Percentiles rank a stretch among this genome's conserved stretches.
Evolutionary conservation across 2,113 vertebrate species (phyloP).

Genomic region (Rhinolophus sinicus): DNA sequence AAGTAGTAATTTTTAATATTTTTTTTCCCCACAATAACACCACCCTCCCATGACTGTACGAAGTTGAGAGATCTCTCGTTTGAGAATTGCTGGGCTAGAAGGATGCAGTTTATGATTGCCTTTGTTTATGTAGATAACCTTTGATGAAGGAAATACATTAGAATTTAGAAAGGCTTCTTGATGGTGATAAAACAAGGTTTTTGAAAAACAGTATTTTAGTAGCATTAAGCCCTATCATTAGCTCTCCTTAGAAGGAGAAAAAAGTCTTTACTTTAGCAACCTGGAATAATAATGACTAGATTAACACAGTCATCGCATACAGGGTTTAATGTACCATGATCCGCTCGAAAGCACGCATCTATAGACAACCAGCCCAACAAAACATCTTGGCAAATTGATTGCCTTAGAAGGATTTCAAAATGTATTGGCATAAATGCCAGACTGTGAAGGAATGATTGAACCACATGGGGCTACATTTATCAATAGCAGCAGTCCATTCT

Average conservation of each 20-base stretch:
- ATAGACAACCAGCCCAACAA: not conserved
- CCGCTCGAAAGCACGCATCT: not conserved
- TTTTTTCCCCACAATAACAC: not conserved
- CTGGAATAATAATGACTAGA: not conserved
- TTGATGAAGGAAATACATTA: conserved; percentile 5
- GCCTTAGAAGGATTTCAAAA: conserved; percentile 43
- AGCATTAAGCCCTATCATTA: not conserved
- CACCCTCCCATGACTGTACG: not conserved
- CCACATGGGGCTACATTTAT: conserved; percentile 59
- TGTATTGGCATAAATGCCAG: conserved; percentile 63
- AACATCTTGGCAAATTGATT: conserved; percentile 30
- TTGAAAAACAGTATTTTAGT: not conserved
- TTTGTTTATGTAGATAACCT: not conserved
- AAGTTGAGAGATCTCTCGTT: not conserved
- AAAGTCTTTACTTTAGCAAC: not conserved
- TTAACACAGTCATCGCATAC: not conserved
- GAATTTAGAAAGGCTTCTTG: not conserved
- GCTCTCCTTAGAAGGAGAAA: not conserved
- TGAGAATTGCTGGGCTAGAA: not conserved
- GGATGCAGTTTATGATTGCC: not conserved
- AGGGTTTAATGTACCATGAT: not conserved
- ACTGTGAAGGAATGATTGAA: conserved; percentile 59
- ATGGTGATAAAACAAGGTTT: not conserved
- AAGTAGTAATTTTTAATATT: not conserved
- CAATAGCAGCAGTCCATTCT: conserved; percentile 48